Percentiles rank a stretch among this genome's conserved stretches.
Evolutionary conservation across 1,140 invertebrate species (phyloP).

Genomic region (Drosophila grimshawi): DNA sequence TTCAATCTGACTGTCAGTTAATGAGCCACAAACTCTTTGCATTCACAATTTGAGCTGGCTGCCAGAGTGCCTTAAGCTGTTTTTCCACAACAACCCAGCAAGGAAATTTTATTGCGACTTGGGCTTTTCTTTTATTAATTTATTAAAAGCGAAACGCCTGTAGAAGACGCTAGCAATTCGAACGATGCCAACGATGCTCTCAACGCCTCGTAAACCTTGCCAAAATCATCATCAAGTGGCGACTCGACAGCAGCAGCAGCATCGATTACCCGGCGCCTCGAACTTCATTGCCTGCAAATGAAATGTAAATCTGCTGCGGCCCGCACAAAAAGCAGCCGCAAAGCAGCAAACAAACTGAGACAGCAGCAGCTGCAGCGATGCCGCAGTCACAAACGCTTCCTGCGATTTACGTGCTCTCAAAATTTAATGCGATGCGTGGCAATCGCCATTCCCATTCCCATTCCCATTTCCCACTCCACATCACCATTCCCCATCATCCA

Average conservation of each 20-base stretch:
- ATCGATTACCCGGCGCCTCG: neutral
- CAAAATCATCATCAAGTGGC: conserved; percentile 64
- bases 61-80: conserved; percentile 5
- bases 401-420: conserved; percentile 53
- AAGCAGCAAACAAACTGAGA: conserved; percentile 40
- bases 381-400: conserved; percentile 22
- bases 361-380: conserved; percentile 15
- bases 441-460: conserved; percentile 61
- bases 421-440: conserved; percentile 72
- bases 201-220: conserved; percentile 76
- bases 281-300: conserved; percentile 51
- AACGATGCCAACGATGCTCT: conserved; percentile 43
- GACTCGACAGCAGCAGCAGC: conserved; percentile 12
- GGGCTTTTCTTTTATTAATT: conserved; percentile 71
- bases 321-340: conserved; percentile 43
- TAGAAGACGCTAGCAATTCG: conserved; percentile 21
- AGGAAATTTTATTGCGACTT: conserved; percentile 38
- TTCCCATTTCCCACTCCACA: conserved; percentile 35
- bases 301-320: conserved; percentile 72
- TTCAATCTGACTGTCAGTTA: conserved; percentile 28
- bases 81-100: conserved; percentile 21
- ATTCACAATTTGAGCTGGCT: neutral
- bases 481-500: conserved; percentile 35
- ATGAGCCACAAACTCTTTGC: conserved; percentile 42
- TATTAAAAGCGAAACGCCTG: conserved; percentile 68